phyloP scores from a whole-genome alignment of 2,113 vertebrate species.

The Tenebrosternarchus preto region DNA sequence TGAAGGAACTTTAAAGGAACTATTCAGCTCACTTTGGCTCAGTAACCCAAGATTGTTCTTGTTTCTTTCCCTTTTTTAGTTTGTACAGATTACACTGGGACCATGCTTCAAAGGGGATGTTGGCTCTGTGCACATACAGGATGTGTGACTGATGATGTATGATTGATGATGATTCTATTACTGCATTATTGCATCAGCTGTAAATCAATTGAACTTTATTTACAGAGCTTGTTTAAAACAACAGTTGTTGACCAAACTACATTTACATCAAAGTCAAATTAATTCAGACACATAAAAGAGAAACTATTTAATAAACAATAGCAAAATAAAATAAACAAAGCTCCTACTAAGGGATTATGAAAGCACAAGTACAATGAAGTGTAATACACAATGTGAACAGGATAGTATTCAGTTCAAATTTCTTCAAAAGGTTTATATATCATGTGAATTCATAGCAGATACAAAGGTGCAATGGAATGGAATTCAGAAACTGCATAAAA shows the following conservation, averaged over 20 bases:
- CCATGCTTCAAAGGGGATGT: not conserved
- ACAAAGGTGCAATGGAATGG: too few relatives aligned
- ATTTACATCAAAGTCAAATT: too few relatives aligned
- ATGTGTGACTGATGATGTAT: not conserved
- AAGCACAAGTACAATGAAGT: too few relatives aligned
- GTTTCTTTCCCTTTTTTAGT: not conserved
- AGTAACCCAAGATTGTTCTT: not conserved
- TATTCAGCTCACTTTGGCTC: not conserved
- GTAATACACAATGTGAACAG: too few relatives aligned
- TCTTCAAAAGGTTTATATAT: too few relatives aligned
- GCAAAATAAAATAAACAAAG: not conserved
- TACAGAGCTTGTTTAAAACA: too few relatives aligned
- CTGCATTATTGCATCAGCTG: not conserved
- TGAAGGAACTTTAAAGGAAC: constrained; percentile 5
- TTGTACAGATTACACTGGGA: not conserved
- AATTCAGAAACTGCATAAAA: too few relatives aligned
- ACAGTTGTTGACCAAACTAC: too few relatives aligned
- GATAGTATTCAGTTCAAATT: too few relatives aligned
- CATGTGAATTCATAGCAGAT: too few relatives aligned
- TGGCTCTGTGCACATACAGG: not conserved
- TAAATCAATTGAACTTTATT: not conserved
- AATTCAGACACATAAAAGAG: too few relatives aligned
- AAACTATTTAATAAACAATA: not conserved
- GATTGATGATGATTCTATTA: not conserved
- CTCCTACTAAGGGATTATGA: too few relatives aligned